Percentiles rank a stretch among this genome's conserved stretches.
These are phyloP conservation scores for Ctenochaetus hawaiiensis DNA, from an alignment of 2,797 vertebrate species.

Conservation along the genomic window DNA sequence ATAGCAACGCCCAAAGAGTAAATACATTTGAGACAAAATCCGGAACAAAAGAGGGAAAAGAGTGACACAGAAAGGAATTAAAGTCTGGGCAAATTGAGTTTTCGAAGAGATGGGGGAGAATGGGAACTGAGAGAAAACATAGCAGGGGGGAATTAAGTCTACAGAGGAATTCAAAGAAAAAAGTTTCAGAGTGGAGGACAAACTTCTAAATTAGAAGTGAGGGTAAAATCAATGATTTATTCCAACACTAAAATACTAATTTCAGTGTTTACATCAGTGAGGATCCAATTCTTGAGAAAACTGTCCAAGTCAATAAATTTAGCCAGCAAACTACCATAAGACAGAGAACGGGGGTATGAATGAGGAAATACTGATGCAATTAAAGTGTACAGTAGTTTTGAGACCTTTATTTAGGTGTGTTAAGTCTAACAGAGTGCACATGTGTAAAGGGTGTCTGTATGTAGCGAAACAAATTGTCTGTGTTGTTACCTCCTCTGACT, in stretches of 20 bases:
- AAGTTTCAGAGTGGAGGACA: conserved; percentile 59
- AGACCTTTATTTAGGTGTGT: conserved; percentile 4
- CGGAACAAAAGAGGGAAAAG: conserved; percentile 49
- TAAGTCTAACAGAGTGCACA: conserved; percentile 12
- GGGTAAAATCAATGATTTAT: conserved; percentile 40
- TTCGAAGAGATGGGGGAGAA: conserved; percentile 53
- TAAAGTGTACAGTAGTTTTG: not conserved
- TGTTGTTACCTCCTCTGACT: conserved; percentile 51
- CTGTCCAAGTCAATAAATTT: conserved; percentile 41
- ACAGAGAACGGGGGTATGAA: conserved; percentile 28
- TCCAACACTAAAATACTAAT: conserved; percentile 55
- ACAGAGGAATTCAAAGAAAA: conserved; percentile 66
- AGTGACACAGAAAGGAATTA: conserved; percentile 55
- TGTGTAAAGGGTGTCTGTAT: conserved; percentile 14
- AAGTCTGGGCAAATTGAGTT: conserved; percentile 47
- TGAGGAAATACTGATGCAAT: conserved; percentile 12
- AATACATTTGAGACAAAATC: conserved; percentile 52
- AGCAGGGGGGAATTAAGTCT: conserved; percentile 61
- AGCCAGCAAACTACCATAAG: conserved; percentile 16
- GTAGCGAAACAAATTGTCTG: conserved; percentile 49
- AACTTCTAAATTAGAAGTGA: conserved; percentile 56
- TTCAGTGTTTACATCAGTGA: conserved; percentile 52
- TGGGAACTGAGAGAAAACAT: conserved; percentile 43
- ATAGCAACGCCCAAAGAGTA: conserved; percentile 41
- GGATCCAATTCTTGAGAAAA: conserved; percentile 37